A percentile compares a stretch with the other conserved stretches of the same genome.
phyloP scores from a whole-genome alignment of 2,113 vertebrate genomes.

The Bettongia penicillata region DNA sequence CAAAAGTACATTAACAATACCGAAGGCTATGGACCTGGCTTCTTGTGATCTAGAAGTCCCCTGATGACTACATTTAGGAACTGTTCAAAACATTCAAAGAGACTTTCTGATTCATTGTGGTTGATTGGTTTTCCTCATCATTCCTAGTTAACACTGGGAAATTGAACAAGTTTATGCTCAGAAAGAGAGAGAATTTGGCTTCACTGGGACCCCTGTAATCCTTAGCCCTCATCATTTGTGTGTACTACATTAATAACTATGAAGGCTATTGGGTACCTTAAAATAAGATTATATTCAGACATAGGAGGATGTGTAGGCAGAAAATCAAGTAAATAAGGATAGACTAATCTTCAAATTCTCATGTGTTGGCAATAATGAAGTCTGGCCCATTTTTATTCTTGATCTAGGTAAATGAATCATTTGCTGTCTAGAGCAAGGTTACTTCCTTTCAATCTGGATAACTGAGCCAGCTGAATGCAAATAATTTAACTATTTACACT shows the following conservation, averaged over 20 bases:
- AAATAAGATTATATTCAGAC: not conserved
- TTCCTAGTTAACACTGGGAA: not conserved
- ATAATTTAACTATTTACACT: not conserved
- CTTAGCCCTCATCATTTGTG: not conserved
- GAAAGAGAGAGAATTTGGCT: not conserved
- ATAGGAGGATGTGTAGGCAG: not conserved
- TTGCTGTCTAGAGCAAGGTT: not conserved
- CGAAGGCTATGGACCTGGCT: not conserved
- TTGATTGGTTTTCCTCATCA: not conserved
- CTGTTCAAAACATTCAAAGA: not conserved
- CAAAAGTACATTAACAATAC: no score
- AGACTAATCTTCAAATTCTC: not conserved
- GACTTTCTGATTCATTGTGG: not conserved
- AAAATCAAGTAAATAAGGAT: not conserved
- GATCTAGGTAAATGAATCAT: not conserved
- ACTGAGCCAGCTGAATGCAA: not conserved
- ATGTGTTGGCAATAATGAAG: not conserved
- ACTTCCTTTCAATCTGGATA: not conserved
- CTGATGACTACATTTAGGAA: not conserved
- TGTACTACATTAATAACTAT: not conserved
- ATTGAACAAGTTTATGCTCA: not conserved
- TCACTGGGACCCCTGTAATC: not conserved
- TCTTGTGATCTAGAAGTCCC: not conserved
- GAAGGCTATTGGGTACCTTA: not conserved
- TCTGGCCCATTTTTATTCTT: not conserved